Evolutionary conservation across 2,113 vertebrate species (phyloP).

Genomic region (Malurus alboscapulatus): DNA sequence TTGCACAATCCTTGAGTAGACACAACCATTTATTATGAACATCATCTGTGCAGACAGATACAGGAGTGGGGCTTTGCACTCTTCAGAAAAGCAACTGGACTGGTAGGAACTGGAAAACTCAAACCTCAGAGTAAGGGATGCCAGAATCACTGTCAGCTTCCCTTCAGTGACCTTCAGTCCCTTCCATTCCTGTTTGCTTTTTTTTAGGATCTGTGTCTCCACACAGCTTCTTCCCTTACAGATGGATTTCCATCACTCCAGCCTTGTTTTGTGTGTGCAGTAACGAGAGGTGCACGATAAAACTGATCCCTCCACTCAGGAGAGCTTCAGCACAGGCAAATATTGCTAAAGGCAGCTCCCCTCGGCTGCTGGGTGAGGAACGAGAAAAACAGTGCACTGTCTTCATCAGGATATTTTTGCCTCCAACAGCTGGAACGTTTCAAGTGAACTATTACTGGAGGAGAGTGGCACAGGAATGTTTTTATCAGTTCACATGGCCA

Average conservation of each 20-base stretch:
- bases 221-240: neutral
- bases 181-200: neutral
- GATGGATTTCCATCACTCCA: neutral
- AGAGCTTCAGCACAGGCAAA: conserved; percentile 37
- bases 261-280: neutral
- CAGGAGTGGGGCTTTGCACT: neutral
- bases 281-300: neutral
- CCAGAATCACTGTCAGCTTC: neutral
- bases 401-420: neutral
- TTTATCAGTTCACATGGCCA: neutral
- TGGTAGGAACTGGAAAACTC: neutral
- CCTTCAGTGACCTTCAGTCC: neutral
- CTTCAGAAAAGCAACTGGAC: neutral
- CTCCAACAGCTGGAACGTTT: conserved; percentile 25
- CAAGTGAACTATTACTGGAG: conserved; percentile 1
- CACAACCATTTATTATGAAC: neutral
- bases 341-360: conserved; percentile 39
- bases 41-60: neutral
- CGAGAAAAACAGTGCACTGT: conserved; percentile 23
- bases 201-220: neutral
- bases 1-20: neutral
- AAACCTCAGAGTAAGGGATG: neutral
- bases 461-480: neutral
- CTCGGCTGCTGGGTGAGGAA: conserved; percentile 14
- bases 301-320: conserved; percentile 19